phyloP scores from a whole-genome alignment of 2,113 vertebrate species.

The Albula goreensis region DNA sequence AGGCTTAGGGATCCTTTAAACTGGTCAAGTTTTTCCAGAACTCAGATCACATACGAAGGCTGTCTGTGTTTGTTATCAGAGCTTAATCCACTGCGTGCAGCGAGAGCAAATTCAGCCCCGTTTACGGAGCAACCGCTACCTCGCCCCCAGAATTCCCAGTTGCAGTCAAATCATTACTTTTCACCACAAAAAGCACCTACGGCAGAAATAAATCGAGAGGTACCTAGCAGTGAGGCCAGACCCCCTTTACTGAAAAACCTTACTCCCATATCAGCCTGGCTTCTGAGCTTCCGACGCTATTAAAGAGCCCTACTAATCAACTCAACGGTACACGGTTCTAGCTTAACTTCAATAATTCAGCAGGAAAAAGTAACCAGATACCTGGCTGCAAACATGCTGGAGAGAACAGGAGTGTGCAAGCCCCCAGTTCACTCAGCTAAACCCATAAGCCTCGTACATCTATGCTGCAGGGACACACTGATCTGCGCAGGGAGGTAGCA shows the following conservation, averaged over 20 bases:
- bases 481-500: neutral
- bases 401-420: neutral
- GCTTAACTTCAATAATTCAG: slow-evolving; percentile 11
- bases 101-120: neutral
- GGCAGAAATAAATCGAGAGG: neutral
- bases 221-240: neutral
- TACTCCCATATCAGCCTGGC: neutral
- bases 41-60: neutral
- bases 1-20: neutral
- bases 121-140: neutral
- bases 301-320: neutral
- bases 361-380: slow-evolving; percentile 20
- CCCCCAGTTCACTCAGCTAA: neutral
- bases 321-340: neutral
- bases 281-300: neutral
- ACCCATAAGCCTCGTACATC: neutral
- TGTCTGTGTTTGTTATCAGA: neutral
- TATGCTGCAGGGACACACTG: neutral
- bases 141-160: neutral
- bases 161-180: neutral
- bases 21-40: neutral
- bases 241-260: neutral
- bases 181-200: neutral
- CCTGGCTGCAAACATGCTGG: slow-evolving; percentile 3
- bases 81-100: neutral